Evolutionary conservation across 2,113 vertebrate genomes (phyloP).

Genomic region (Heterotis niloticus): DNA sequence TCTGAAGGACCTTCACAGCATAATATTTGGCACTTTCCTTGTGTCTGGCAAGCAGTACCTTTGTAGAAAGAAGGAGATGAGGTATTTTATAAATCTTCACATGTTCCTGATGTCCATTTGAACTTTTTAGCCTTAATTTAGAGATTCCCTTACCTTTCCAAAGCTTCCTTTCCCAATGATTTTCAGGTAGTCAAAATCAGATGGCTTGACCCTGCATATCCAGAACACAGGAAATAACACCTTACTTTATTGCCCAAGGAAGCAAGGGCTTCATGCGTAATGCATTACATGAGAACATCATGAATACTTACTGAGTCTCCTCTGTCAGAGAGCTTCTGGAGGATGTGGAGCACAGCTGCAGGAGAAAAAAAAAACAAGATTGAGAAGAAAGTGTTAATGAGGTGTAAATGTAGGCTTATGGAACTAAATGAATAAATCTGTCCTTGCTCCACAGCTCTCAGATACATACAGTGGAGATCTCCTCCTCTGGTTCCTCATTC

Average conservation of each 20-base stretch:
- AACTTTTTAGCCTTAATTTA: not conserved
- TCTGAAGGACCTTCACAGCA: conserved; percentile 69
- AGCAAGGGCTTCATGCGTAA: not conserved
- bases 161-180: conserved; percentile 73
- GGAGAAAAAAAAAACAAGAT: conserved; percentile 1
- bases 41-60: conserved; percentile 69
- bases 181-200: conserved; percentile 71
- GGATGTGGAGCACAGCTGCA: conserved; percentile 28
- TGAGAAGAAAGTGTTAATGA: not conserved
- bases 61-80: not conserved
- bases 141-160: conserved; percentile 58
- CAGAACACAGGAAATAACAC: not conserved
- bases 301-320: conserved; percentile 30
- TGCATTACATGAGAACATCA: not conserved
- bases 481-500: conserved; percentile 16
- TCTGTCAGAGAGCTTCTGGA: conserved; percentile 18
- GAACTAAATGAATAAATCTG: not conserved
- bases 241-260: not conserved
- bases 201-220: conserved; percentile 58
- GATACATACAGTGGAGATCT: conserved; percentile 11
- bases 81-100: not conserved
- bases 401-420: not conserved
- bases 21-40: conserved; percentile 57
- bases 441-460: not conserved
- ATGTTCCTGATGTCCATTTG: not conserved